Conservation (phyloP, 2,113 vertebrate genomes). For the Corythoichthys intestinalis region DNA sequence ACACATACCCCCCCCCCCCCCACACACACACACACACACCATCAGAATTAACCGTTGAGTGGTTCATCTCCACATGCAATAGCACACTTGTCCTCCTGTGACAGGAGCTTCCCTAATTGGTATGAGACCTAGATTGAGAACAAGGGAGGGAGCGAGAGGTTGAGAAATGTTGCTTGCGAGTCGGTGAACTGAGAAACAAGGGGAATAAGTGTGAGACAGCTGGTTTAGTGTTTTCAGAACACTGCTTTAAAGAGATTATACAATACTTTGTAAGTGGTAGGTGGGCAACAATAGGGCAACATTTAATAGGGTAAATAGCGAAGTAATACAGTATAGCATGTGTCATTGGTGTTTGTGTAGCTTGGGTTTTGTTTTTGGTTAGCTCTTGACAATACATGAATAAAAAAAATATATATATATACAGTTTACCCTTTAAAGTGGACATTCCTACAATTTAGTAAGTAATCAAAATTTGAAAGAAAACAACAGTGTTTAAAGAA, state of each 20-base stretch:
- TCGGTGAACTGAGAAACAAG: conserved; percentile 18
- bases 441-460: neutral
- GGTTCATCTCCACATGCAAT: conserved; percentile 31
- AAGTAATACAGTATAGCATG: neutral
- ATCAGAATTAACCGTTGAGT: neutral
- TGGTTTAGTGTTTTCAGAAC: conserved; percentile 30
- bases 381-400: neutral
- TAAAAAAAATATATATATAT: neutral
- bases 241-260: conserved; percentile 16
- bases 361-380: neutral
- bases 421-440: neutral
- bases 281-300: conserved; percentile 26
- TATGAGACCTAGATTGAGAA: conserved; percentile 24
- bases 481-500: neutral
- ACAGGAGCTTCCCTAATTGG: conserved; percentile 24
- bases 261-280: conserved; percentile 1
- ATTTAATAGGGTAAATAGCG: neutral
- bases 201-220: conserved; percentile 19
- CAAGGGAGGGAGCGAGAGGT: neutral
- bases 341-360: neutral
- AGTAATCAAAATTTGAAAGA: neutral
- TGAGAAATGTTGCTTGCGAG: conserved; percentile 22
- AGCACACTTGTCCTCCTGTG: conserved; percentile 27
- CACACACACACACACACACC: neutral
- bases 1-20: too few relatives aligned